phyloP scores from a whole-genome alignment of 2,113 vertebrate species.

The Cepphus grylle region DNA sequence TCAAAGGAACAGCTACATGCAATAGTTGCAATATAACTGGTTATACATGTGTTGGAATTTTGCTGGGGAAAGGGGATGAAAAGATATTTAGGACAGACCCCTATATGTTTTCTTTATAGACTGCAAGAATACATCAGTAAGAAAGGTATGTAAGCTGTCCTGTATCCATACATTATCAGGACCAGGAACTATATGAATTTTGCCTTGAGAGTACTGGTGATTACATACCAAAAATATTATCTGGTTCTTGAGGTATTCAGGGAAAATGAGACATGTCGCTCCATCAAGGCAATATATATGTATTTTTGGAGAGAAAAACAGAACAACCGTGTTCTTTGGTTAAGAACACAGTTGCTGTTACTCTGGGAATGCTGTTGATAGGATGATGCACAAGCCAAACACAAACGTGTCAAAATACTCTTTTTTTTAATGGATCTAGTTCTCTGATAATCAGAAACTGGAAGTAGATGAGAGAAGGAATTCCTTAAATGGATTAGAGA shows the following conservation, averaged over 20 bases:
- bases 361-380: not conserved
- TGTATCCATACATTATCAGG: not conserved
- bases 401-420: not conserved
- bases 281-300: not conserved
- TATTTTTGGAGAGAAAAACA: not conserved
- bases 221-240: not conserved
- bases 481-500: not conserved
- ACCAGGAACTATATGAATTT: not conserved
- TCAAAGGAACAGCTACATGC: not conserved
- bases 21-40: not conserved
- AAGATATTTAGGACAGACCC: not conserved
- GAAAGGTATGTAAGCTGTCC: not conserved
- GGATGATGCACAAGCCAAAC: not conserved
- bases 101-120: not conserved
- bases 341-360: not conserved
- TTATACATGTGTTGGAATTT: not conserved
- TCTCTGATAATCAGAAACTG: not conserved
- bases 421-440: not conserved
- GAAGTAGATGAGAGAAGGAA: not conserved
- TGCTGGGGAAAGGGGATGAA: not conserved
- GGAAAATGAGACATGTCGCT: not conserved
- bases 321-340: too few relatives aligned
- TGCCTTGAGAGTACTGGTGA: not conserved
- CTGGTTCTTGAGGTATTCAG: not conserved
- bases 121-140: not conserved